Percentiles rank a stretch among this genome's conserved stretches.
Evolutionary conservation across 2,797 vertebrate species (phyloP).

Genomic region (Cyclura pinguis): DNA sequence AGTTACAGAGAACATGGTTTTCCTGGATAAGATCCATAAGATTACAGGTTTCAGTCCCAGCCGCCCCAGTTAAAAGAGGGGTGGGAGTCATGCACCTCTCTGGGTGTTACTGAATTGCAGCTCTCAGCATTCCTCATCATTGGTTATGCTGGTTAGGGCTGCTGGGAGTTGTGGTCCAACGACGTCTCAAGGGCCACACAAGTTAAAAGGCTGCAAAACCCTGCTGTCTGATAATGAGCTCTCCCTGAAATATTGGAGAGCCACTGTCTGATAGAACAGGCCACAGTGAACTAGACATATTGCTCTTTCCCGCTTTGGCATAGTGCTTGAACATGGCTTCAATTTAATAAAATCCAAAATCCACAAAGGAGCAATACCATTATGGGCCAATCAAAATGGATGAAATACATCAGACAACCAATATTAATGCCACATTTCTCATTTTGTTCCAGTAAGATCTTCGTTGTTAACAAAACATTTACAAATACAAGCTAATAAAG

Average conservation of each 20-base stretch:
- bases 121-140: too few species aligned
- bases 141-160: too few species aligned
- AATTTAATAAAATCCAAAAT: too few species aligned
- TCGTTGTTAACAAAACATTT: neutral
- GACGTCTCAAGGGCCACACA: too few species aligned
- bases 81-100: too few species aligned
- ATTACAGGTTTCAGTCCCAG: neutral
- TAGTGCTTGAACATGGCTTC: neutral
- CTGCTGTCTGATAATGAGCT: neutral
- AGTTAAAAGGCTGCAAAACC: neutral
- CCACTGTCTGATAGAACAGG: neutral
- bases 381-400: too few species aligned
- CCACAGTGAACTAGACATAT: neutral
- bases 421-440: neutral
- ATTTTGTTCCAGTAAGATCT: slow-evolving; percentile 3
- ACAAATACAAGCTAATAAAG: rapidly evolving
- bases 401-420: neutral
- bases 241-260: neutral
- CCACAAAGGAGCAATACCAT: too few species aligned
- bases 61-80: neutral
- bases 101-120: too few species aligned
- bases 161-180: too few species aligned
- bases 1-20: neutral
- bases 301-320: too few species aligned
- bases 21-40: neutral